Evolutionary conservation across 2,888 invertebrate species (phyloP).

Genomic region (Pachydiplax longipennis): DNA sequence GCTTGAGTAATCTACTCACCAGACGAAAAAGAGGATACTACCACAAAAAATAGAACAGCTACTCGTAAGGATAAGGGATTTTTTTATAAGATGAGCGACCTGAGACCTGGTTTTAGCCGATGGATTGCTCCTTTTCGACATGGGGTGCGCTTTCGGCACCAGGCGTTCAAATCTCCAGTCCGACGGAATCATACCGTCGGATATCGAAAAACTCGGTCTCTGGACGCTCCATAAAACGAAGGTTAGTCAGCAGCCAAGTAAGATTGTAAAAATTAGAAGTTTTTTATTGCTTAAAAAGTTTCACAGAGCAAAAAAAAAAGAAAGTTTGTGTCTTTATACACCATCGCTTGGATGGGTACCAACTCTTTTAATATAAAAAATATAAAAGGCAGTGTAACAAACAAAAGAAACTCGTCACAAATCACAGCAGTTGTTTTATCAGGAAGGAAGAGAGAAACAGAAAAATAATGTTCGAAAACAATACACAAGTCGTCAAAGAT

Average conservation of each 20-base stretch:
- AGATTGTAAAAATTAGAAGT: slow-evolving; percentile 31
- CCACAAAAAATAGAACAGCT: neutral
- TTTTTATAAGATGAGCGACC: neutral
- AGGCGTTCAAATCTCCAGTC: neutral
- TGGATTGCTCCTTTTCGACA: neutral
- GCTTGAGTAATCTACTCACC: neutral
- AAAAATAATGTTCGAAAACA: neutral
- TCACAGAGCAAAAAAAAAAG: slow-evolving; percentile 37
- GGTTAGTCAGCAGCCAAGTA: slow-evolving; percentile 41
- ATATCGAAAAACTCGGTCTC: neutral
- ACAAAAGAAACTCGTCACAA: slow-evolving; percentile 32
- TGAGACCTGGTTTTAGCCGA: neutral
- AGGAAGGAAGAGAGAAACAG: slow-evolving; percentile 10
- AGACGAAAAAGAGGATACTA: neutral
- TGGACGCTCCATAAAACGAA: neutral
- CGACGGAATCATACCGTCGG: neutral
- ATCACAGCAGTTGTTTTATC: slow-evolving; percentile 16
- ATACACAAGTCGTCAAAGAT: slow-evolving; percentile 5
- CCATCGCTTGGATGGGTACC: neutral
- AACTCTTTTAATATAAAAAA: neutral
- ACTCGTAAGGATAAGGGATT: neutral
- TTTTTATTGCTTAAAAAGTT: slow-evolving; percentile 38
- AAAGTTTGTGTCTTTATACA: neutral
- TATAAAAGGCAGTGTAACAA: slow-evolving; percentile 4
- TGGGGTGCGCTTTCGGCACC: neutral